Conservation (phyloP, 2,797 vertebrate genomes). For the Bothrops alternatus region DNA sequence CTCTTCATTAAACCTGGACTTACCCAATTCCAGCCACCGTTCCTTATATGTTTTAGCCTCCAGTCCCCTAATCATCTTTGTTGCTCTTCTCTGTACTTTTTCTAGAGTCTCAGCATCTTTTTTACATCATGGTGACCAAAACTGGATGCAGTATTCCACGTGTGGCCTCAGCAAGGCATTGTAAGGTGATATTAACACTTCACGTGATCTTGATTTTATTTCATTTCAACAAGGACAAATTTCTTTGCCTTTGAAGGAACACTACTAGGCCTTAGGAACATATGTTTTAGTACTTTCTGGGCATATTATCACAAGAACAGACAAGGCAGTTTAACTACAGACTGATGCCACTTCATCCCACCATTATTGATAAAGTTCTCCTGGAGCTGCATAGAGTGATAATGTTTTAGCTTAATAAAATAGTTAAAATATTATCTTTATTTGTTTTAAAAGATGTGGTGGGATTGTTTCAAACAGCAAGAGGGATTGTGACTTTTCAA, state of each 20-base stretch:
- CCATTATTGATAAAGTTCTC: not conserved
- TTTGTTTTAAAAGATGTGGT: not conserved
- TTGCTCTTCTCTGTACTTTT: too few species aligned
- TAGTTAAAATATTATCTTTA: not conserved
- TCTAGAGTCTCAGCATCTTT: too few species aligned
- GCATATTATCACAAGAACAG: not conserved
- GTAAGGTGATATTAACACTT: too few species aligned
- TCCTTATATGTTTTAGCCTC: too few species aligned
- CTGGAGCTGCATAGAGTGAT: not conserved
- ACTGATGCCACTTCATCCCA: not conserved
- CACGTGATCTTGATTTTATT: not conserved
- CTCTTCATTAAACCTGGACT: too few species aligned
- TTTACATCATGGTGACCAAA: too few species aligned
- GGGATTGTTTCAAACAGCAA: constrained; percentile 1
- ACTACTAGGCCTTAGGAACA: not conserved
- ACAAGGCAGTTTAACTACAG: not conserved
- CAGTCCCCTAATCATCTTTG: too few species aligned
- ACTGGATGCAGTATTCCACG: too few species aligned
- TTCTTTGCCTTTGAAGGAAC: not conserved
- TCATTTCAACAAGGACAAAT: not conserved
- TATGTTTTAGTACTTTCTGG: too few species aligned
- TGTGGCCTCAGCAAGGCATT: too few species aligned
- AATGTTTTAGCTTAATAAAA: not conserved
- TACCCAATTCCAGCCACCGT: too few species aligned
- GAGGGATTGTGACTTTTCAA: not conserved